A percentile compares a stretch with the other conserved stretches of the same genome.
phyloP scores from a whole-genome alignment of 2,113 vertebrate genomes.

The Cavia porcellus region DNA sequence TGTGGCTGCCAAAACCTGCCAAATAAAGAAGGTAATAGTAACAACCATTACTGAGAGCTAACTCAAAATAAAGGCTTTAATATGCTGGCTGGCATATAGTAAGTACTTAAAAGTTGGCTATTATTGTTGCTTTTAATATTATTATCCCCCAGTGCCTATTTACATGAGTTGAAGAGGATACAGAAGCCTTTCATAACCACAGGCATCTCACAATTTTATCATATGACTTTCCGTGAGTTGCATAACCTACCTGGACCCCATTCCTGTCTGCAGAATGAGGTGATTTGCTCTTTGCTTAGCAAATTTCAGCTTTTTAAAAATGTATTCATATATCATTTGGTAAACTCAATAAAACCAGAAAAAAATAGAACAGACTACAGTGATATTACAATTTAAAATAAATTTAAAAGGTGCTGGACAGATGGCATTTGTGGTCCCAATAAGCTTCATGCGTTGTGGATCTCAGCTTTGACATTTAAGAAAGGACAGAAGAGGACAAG shows the following conservation, averaged over 20 bases:
- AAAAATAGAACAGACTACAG: neutral
- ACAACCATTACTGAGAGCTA: neutral
- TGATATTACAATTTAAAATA: neutral
- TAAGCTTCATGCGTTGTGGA: neutral
- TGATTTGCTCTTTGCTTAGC: neutral
- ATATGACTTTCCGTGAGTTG: neutral
- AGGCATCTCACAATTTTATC: neutral
- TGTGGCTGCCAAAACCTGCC: neutral
- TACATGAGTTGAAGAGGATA: neutral
- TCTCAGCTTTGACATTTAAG: neutral
- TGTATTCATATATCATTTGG: neutral
- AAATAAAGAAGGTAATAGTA: neutral
- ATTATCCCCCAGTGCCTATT: neutral
- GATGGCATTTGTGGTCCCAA: neutral
- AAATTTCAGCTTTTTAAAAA: neutral
- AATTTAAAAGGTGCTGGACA: neutral
- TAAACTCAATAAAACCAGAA: conserved; percentile 17
- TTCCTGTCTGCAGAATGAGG: neutral
- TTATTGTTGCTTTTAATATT: neutral
- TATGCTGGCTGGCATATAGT: neutral
- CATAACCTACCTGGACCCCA: too few relatives aligned
- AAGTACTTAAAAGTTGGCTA: neutral
- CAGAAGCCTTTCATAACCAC: neutral
- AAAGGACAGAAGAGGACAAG: neutral
- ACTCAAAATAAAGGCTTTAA: neutral